These are phyloP conservation scores for Semaprochilodus insignis DNA, from an alignment of 2,797 vertebrate species.

Conservation along the genomic window DNA sequence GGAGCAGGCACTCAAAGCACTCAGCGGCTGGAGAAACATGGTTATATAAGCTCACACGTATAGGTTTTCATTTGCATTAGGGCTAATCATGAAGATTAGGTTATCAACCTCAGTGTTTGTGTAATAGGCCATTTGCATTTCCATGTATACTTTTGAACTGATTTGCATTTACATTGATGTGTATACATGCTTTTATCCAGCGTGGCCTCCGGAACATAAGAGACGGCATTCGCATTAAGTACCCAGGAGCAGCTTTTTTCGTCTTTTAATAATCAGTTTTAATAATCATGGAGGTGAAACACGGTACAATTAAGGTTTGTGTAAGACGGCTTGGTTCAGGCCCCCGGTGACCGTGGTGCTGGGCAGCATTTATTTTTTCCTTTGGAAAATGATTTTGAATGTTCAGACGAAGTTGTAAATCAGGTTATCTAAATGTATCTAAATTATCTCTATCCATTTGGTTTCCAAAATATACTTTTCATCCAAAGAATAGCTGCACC, in stretches of 20 bases:
- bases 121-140: neutral
- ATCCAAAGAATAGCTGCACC: too few relatives aligned
- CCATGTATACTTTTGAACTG: constrained; percentile 9
- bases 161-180: constrained; percentile 21
- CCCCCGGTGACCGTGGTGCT: too few relatives aligned
- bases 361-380: too few relatives aligned
- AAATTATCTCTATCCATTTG: too few relatives aligned
- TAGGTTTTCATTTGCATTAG: neutral
- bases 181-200: neutral
- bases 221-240: neutral
- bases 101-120: neutral
- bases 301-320: neutral
- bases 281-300: neutral
- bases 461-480: too few relatives aligned
- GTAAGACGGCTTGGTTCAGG: neutral
- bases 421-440: too few relatives aligned
- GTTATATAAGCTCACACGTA: neutral
- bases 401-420: too few relatives aligned
- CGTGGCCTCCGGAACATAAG: neutral
- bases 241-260: neutral
- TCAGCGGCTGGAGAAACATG: neutral
- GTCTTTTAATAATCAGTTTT: neutral
- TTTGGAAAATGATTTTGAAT: too few relatives aligned
- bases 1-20: neutral
- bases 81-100: neutral